phyloP scores from a whole-genome alignment of 37 sponge, comb jelly and placozoan genomes.

The Chondrilla cf. caribensis region DNA sequence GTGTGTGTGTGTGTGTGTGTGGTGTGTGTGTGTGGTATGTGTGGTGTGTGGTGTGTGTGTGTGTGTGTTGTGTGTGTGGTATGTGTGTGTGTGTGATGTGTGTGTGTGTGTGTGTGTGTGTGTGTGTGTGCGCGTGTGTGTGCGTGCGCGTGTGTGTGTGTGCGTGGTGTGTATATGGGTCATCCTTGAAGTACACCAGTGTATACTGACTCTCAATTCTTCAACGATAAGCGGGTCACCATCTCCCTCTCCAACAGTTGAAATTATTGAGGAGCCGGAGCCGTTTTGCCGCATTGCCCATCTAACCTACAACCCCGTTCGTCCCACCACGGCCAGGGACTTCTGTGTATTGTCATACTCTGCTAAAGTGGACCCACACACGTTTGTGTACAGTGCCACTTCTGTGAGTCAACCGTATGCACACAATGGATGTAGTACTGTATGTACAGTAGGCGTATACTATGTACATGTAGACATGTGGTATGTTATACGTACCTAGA shows the following conservation, averaged over 20 bases:
- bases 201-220: too few species aligned
- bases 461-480: neutral
- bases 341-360: constrained; percentile 40
- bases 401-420: constrained; percentile 19
- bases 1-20: too few species aligned
- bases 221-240: too few species aligned
- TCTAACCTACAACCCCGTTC: constrained; percentile 61
- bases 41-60: too few species aligned
- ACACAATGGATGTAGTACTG: neutral
- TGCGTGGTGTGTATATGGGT: too few species aligned
- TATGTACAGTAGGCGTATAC: neutral
- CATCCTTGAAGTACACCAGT: too few species aligned
- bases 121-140: too few species aligned
- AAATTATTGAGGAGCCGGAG: neutral
- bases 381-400: constrained; percentile 32
- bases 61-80: too few species aligned
- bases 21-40: too few species aligned
- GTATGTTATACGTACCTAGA: neutral
- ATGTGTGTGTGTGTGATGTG: too few species aligned
- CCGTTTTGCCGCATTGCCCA: neutral
- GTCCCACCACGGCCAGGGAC: constrained; percentile 76
- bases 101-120: too few species aligned
- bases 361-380: constrained; percentile 27
- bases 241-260: neutral
- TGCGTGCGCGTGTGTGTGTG: too few species aligned